Evolutionary conservation across 2,888 invertebrate genomes (phyloP).

Genomic region (Tortricodes alternella): DNA sequence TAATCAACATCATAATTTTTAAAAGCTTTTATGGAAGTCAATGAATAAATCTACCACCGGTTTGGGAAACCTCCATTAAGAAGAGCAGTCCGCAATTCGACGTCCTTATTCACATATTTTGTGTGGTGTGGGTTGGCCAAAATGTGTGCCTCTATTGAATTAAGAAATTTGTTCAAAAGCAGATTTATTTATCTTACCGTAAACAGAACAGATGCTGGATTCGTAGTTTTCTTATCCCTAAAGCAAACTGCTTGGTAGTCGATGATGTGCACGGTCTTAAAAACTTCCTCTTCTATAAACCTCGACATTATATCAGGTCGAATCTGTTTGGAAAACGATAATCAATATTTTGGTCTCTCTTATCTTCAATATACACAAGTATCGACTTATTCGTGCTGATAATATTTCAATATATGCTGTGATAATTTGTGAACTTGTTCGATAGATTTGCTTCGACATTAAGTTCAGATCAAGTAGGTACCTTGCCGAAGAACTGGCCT

Average conservation of each 20-base stretch:
- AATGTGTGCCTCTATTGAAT: too few relatives aligned
- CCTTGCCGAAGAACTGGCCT: conserved; percentile 94
- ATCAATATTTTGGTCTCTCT: not conserved
- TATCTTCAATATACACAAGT: not conserved
- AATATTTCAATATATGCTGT: not conserved
- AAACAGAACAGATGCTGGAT: conserved; percentile 81
- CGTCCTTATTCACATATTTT: too few relatives aligned
- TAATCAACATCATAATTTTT: too few relatives aligned
- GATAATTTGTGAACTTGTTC: not conserved
- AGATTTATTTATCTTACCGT: conserved; percentile 75
- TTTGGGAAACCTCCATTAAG: too few relatives aligned
- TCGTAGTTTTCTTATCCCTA: conserved; percentile 84
- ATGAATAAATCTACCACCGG: too few relatives aligned
- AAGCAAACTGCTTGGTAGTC: conserved; percentile 97
- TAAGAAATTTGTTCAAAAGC: too few relatives aligned
- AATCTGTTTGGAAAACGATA: conserved; percentile 47
- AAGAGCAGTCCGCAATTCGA: too few relatives aligned
- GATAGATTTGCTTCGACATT: not conserved
- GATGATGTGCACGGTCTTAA: conserved; percentile 87
- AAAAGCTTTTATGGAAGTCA: too few relatives aligned
- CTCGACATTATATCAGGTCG: conserved; percentile 89
- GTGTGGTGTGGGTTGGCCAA: too few relatives aligned
- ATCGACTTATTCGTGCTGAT: not conserved
- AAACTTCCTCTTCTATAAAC: conserved; percentile 89
- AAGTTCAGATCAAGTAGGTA: conserved; percentile 49